Evolutionary conservation across 2,888 invertebrate species (phyloP), one percentile per base, ranked within the genome.

Genomic region (Sphaerophoria rueppellii): DNA sequence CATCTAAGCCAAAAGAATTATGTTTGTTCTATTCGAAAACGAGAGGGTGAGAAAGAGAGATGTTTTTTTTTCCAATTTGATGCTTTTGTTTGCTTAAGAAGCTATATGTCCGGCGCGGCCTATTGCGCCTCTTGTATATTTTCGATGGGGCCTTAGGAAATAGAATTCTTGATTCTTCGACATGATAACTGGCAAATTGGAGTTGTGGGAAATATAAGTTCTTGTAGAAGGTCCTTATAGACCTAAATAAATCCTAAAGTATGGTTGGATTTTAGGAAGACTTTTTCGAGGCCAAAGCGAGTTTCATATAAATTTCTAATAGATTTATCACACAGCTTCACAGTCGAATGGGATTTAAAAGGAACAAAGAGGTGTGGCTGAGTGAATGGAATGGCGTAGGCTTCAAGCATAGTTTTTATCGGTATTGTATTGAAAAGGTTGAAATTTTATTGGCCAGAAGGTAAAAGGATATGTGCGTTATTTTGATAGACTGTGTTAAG

Each of bases 1-100:
- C 71, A 80, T 85, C 76, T 85, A 80, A 80, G 80, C 80, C 69
- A 48, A 76, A 72, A 72, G 74, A 80, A 76, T 76, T 74, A 78
- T 82, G 61, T 76, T 67, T 75, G 50, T 69, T 70, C 34, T 43
- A 43, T 67, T 60, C 24, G 52, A 46, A 46, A 12, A 37, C 54
- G 37, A 46, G 48, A 32, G 43, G 63, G 43, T 58, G 24, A 67
- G 72, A 82, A 78, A 77, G 72, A 24, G 24, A 24, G 24, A 2
- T n/a, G 77, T 82, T 77, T 61, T 67, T 73, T 82, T 57, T 63
- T 78, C 70, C 70, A 73, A 78, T 61, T 72, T 82, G 82, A 78
- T 78, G 80, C 69, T 69, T 58, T 71, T 74, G 40, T 58, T 70
- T 61, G 48, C 60, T 58, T 71, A 2, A 35, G 12, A n/a, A 46